phyloP scores from a whole-genome alignment of 2,888 invertebrate species.

The Salticus scenicus region DNA sequence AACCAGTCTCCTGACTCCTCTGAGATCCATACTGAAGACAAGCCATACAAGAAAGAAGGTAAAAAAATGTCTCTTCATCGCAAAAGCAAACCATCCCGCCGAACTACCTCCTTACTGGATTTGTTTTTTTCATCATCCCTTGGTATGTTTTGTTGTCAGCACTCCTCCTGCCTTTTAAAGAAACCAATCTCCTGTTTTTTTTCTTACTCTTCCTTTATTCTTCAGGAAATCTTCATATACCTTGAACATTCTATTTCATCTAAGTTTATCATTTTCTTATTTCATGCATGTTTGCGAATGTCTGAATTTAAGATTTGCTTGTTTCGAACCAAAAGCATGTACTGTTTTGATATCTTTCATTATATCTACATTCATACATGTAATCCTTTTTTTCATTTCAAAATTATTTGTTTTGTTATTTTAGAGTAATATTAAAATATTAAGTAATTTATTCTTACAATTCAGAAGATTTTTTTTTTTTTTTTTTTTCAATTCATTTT shows the following conservation, averaged over 20 bases:
- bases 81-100: conserved; percentile 85
- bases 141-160: conserved; percentile 80
- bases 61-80: conserved; percentile 76
- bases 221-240: not conserved
- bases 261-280: not conserved
- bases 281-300: conserved; percentile 5
- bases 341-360: too few relatives aligned
- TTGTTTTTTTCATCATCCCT: conserved; percentile 96
- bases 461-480: too few relatives aligned
- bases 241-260: not conserved
- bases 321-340: conserved; percentile 4
- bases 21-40: conserved; percentile 74
- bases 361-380: too few relatives aligned
- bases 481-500: too few relatives aligned
- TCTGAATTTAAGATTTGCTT: not conserved
- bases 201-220: not conserved
- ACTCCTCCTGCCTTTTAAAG: conserved; percentile 27
- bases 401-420: too few relatives aligned
- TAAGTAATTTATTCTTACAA: too few relatives aligned
- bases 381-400: too few relatives aligned
- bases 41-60: conserved; percentile 81
- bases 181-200: conserved; percentile 23
- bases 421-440: too few relatives aligned
- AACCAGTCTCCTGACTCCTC: conserved; percentile 58
- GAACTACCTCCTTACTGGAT: conserved; percentile 95